Base-by-base conservation (phyloP, 35 echinoderm and acorn worm genomes). In the Ptychodera flava region DNA sequence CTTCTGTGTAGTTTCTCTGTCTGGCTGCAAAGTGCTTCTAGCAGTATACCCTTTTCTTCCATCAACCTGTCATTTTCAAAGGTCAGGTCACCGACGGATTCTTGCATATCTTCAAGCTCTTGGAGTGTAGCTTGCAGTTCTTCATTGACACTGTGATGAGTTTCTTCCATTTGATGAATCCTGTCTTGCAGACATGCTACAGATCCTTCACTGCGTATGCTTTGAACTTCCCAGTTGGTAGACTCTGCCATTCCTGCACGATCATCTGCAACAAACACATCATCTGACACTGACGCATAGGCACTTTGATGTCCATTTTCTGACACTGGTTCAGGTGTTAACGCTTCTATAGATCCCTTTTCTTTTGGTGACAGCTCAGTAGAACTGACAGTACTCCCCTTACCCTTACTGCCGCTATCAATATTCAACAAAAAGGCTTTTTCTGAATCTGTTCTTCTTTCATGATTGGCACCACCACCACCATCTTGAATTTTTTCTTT, bases 161-260 rank as follows among this genome's bases (percentile, higher is more conserved):
- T 99, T 78, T 99, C 96, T 77, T 99, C 96, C 95, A 97, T 99
- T 88, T 94, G 96, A 80, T 92, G 96, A 78, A 99, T 99, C 38
- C 96, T 89, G 80, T 99, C 93, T 76, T 99, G 96, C 32, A 99
- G 80, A 79, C 93, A 94, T 30, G 96, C 96, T 31, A 94, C 91
- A 16, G 96, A 99, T n/a, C 96, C 96, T 90, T 99, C 96, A 29
- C 93, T 89, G 85, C 93, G 92, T 32, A 92, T 94, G 75, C 96
- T 99, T 36, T 92, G 89, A n/a, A 92, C 88, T 16, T 99, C 96
- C 96, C 96, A 99, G 82, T 99, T 99, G 75, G 87, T 78, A 84
- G 94, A 92, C 0, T 89, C 91, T 37, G 83, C 36, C 33, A 90
- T 89, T n/a, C 84, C 81, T 30, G 84, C 80, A 30, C 88, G 87